Base-by-base conservation (phyloP, 2,888 invertebrate genomes). In the Pristionchus arcanus region DNA sequence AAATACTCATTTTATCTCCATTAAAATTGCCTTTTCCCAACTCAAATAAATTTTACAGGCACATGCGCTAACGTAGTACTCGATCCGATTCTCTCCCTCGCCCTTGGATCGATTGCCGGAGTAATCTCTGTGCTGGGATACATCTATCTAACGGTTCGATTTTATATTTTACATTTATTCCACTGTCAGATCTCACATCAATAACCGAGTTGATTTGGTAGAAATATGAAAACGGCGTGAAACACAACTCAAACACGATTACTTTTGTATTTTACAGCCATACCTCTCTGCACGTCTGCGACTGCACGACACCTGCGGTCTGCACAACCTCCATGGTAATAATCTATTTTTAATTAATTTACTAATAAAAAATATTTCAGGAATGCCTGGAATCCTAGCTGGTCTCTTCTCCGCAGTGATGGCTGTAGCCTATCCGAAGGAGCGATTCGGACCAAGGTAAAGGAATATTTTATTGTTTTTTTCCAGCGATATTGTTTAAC, bases 251-350 rank as follows among this genome's bases (percentile, higher is more conserved):
- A 9, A 49, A 49, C 13, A 13, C 4, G 9, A 49, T 9, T 7
- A 11, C 11, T 7, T 81, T 25, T 21, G 4, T 42, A 0, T 19
- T 25, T 95, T 95, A 16, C 96, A 97, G 97, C 97, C 97, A 0
- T 94, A 96, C 77, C 95, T 97, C 42, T 98, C 97, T 3, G 96
- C 96, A 2, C 96, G 97, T 89, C 97, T 97, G 0, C 98, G 97
- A 59, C 95, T 94, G 55, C 92, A 94, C 74, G 93, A 94, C 87
- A 94, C 94, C 2, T 93, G 94, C 84, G 94, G 94, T 28, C 94
- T 94, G 28, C 90, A 92, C 90, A 93, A 94, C 74, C 92, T 94
- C 21, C 94, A 94, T 90, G 93, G 93, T 85, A 53, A 42, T 49
- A n/a, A n/a, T 42, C n/a, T n/a, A n/a, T n/a, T n/a, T 42, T 74